phyloP scores from a whole-genome alignment of 2,888 invertebrate genomes.

The Hypercompe scribonia region DNA sequence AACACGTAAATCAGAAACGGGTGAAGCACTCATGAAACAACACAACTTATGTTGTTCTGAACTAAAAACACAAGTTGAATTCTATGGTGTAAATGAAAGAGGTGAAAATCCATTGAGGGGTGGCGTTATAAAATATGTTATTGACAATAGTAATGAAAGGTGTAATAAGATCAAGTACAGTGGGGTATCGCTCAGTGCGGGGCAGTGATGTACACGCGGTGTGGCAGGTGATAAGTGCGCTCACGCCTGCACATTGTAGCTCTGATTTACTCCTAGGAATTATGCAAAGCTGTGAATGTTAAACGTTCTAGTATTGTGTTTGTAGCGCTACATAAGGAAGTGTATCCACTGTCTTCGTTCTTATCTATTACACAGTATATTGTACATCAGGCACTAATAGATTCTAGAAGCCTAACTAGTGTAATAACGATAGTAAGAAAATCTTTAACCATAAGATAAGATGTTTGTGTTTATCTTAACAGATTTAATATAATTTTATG shows the following conservation, averaged over 20 bases:
- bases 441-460: neutral
- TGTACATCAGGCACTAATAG: neutral
- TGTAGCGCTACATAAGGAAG: conserved; percentile 12
- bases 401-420: neutral
- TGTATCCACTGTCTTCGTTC: neutral
- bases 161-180: conserved; percentile 45
- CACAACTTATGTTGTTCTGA: conserved; percentile 35
- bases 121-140: conserved; percentile 31
- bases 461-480: neutral
- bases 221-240: conserved; percentile 27
- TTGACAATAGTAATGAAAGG: conserved; percentile 52
- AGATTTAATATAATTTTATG: neutral
- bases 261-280: conserved; percentile 27
- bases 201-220: conserved; percentile 31
- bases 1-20: conserved; percentile 59
- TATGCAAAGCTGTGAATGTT: conserved; percentile 17
- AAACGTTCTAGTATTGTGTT: conserved; percentile 6
- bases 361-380: neutral
- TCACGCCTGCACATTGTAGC: conserved; percentile 14
- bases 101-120: conserved; percentile 14
- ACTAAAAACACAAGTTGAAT: conserved; percentile 18
- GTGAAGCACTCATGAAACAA: conserved; percentile 52
- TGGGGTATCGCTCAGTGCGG: conserved; percentile 18
- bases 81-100: conserved; percentile 13
- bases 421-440: neutral